These are phyloP conservation scores for Danio kyathit DNA, from an alignment of 2,797 vertebrate genomes.

Conservation along the genomic window DNA sequence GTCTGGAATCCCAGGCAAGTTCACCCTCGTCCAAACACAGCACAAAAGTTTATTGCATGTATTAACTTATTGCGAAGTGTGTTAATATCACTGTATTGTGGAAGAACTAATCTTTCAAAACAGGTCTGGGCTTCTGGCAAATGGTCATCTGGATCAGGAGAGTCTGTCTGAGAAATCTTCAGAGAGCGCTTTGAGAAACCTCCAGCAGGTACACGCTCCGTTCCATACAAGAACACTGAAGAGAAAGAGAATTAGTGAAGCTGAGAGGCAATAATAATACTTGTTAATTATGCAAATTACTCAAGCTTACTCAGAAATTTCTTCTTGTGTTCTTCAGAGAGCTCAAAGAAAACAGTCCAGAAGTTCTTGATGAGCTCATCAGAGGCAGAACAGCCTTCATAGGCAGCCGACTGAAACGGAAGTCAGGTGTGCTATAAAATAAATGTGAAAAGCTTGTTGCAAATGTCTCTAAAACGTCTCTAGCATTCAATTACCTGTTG, in stretches of 20 bases:
- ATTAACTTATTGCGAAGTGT: slow-evolving; percentile 67
- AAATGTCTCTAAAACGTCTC: neutral
- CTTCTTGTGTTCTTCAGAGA: slow-evolving; percentile 74
- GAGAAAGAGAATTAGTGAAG: neutral
- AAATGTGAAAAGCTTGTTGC: neutral
- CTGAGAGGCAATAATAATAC: neutral
- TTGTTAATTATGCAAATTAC: neutral
- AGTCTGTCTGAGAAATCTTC: neutral
- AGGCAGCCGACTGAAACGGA: slow-evolving; percentile 63
- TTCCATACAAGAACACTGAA: slow-evolving; percentile 75
- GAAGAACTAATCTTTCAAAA: slow-evolving; percentile 55
- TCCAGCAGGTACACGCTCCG: slow-evolving; percentile 59
- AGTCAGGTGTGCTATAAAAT: neutral
- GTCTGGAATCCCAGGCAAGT: too few species aligned
- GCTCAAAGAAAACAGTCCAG: slow-evolving; percentile 74
- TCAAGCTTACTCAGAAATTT: slow-evolving; percentile 74
- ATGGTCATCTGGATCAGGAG: slow-evolving; percentile 58
- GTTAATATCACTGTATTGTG: slow-evolving; percentile 71
- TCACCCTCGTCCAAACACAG: slow-evolving; percentile 64
- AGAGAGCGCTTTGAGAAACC: slow-evolving; percentile 62
- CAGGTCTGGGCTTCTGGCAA: slow-evolving; percentile 65
- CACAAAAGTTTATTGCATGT: slow-evolving; percentile 63
- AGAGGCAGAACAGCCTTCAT: neutral
- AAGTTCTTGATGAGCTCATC: slow-evolving; percentile 75
- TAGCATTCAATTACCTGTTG: slow-evolving; percentile 65